Conservation (phyloP, 1,140 invertebrate species). For the Coelopa frigida region DNA sequence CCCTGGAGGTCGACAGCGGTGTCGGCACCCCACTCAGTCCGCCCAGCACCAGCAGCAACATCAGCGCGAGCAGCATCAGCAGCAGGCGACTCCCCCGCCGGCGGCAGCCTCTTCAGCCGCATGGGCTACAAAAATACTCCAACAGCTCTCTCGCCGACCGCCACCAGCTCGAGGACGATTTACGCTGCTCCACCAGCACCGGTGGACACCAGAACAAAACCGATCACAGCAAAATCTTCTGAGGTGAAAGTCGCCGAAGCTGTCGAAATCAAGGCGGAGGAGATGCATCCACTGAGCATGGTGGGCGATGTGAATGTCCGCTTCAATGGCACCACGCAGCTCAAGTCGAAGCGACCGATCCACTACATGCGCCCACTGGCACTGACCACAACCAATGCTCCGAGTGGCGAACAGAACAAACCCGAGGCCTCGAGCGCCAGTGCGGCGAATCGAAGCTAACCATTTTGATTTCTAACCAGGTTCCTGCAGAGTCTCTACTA, state of each 20-base stretch:
- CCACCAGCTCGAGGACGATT: constrained; percentile 24
- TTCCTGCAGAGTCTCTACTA: constrained; percentile 32
- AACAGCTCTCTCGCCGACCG: constrained; percentile 27
- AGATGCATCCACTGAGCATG: constrained; percentile 52
- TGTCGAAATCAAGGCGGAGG: constrained; percentile 41
- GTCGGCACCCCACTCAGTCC: constrained; percentile 48
- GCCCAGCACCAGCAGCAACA: constrained; percentile 29
- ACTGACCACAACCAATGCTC: constrained; percentile 8
- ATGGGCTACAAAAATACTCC: constrained; percentile 40
- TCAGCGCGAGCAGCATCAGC: constrained; percentile 19
- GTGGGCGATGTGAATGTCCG: constrained; percentile 58
- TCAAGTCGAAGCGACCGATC: constrained; percentile 47
- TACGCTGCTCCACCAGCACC: constrained; percentile 21
- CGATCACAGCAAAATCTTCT: not conserved
- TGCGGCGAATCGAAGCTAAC: constrained; percentile 38
- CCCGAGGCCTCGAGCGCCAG: not conserved
- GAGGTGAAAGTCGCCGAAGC: constrained; percentile 28
- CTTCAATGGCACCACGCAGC: constrained; percentile 58
- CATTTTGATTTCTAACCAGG: constrained; percentile 42
- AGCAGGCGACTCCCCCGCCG: constrained; percentile 5
- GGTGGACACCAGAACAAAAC: constrained; percentile 1
- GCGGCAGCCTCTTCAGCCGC: constrained; percentile 36
- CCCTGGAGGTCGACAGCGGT: constrained; percentile 49
- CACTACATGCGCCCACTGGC: constrained; percentile 35
- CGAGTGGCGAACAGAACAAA: not conserved